Evolutionary conservation across 2,113 vertebrate genomes (phyloP).

Genomic region (Phrynocephalus versicolor): DNA sequence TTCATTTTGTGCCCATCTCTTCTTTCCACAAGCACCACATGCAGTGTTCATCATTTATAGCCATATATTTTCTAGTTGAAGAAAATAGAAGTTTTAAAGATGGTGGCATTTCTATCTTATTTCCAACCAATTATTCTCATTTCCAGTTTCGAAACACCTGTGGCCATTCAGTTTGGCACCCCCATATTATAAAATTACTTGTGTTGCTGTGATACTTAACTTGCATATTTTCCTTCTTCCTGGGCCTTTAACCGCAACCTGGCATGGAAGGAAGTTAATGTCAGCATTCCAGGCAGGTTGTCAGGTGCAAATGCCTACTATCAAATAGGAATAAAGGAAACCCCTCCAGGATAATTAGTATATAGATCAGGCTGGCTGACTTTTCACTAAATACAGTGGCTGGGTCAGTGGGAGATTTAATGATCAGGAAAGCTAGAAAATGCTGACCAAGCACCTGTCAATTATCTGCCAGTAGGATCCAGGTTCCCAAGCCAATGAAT

Average conservation of each 20-base stretch:
- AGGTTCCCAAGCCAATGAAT: background rate
- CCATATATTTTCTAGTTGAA: no score
- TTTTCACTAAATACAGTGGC: background rate
- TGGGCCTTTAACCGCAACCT: background rate
- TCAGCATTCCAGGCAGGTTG: background rate
- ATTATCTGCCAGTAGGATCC: background rate
- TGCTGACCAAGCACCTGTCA: conserved; percentile 1
- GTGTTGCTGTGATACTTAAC: background rate
- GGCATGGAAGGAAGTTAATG: background rate
- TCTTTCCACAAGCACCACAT: no score
- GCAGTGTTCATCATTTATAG: no score
- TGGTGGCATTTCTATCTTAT: background rate
- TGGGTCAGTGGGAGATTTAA: background rate
- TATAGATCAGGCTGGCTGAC: background rate
- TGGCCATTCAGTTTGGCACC: background rate
- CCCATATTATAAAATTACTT: background rate
- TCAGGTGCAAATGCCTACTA: background rate
- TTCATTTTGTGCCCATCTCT: no score
- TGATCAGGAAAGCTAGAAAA: background rate
- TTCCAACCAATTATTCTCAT: background rate
- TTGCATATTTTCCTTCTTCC: background rate
- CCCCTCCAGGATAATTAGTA: background rate
- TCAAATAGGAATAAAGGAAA: background rate
- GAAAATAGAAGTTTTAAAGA: background rate
- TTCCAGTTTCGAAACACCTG: no score